A percentile compares a stretch with the other conserved stretches of the same genome.
phyloP scores from a whole-genome alignment of 2,113 vertebrate species.

The Brachypodius melanocephalos region DNA sequence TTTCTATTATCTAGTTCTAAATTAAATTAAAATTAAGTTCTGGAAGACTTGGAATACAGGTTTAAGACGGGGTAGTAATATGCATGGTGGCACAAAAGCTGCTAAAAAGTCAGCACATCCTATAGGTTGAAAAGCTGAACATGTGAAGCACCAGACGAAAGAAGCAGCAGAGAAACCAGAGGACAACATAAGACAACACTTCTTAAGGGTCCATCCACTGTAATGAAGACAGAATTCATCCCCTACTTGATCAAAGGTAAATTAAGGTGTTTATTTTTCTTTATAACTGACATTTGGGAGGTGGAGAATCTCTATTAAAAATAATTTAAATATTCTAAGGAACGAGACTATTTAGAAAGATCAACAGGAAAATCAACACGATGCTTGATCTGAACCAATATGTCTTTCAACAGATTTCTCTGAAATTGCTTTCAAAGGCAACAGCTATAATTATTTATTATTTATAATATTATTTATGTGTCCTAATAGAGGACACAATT shows the following conservation, averaged over 20 bases:
- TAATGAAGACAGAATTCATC: not conserved
- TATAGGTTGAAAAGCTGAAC: accelerated
- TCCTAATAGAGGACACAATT: not conserved
- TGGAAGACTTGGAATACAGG: not conserved
- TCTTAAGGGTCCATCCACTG: not conserved
- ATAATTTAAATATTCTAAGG: not conserved
- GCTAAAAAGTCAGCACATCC: not conserved
- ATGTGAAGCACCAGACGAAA: not conserved
- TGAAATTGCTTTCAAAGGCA: not conserved
- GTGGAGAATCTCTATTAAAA: not conserved
- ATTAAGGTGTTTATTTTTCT: not conserved
- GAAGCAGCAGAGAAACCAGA: not conserved
- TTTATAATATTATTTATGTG: not conserved
- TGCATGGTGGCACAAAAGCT: not conserved
- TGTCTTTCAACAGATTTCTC: not conserved
- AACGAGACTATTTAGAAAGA: not conserved
- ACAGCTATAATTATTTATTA: no score
- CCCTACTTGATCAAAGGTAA: not conserved
- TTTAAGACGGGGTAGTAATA: not conserved
- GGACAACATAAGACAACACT: not conserved
- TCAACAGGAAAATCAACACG: not conserved
- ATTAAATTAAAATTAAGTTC: not conserved
- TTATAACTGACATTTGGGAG: not conserved
- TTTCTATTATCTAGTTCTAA: not conserved
- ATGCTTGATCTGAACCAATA: not conserved